These are phyloP conservation scores for Heliocidaris erythrogramma DNA, from an alignment of 35 echinoderm and acorn worm genomes.

Conservation along the genomic window DNA sequence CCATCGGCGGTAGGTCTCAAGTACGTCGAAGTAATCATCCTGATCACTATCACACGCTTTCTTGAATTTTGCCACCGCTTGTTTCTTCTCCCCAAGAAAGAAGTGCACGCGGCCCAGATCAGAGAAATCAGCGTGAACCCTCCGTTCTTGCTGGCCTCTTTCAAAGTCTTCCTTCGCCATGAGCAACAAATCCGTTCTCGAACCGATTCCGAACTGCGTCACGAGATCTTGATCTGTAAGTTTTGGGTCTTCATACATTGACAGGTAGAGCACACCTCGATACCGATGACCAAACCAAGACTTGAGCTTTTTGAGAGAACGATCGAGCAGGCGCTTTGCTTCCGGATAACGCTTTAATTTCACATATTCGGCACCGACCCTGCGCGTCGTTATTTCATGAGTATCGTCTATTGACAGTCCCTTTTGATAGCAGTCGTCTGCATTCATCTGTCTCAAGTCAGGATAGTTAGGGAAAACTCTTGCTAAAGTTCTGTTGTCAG, in stretches of 20 bases:
- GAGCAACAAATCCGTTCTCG: conserved; percentile 49
- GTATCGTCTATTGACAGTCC: conserved; percentile 48
- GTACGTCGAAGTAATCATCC: conserved; percentile 76
- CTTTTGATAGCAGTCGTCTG: conserved; percentile 59
- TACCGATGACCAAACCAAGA: conserved; percentile 76
- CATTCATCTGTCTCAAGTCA: conserved; percentile 17
- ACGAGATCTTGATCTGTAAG: background rate
- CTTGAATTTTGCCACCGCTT: conserved; percentile 64
- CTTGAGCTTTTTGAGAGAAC: conserved; percentile 47
- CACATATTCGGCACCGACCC: conserved; percentile 77
- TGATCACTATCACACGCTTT: conserved; percentile 60
- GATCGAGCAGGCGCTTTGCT: conserved; percentile 57
- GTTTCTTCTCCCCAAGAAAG: conserved; percentile 43
- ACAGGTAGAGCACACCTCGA: conserved; percentile 61
- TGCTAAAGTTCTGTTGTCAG: conserved; percentile 25
- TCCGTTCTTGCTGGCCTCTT: conserved; percentile 53
- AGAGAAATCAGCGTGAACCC: conserved; percentile 78
- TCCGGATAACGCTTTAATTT: conserved; percentile 54
- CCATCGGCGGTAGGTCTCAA: conserved; percentile 72
- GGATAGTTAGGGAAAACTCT: conserved; percentile 40
- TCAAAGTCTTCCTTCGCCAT: conserved; percentile 59
- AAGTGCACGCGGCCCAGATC: conserved; percentile 74
- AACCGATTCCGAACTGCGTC: background rate
- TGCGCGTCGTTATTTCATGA: conserved; percentile 51
- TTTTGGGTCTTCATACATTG: conserved; percentile 56